Evolutionary conservation across 2,888 invertebrate genomes (phyloP).

Genomic region (Drosophila paracracens): DNA sequence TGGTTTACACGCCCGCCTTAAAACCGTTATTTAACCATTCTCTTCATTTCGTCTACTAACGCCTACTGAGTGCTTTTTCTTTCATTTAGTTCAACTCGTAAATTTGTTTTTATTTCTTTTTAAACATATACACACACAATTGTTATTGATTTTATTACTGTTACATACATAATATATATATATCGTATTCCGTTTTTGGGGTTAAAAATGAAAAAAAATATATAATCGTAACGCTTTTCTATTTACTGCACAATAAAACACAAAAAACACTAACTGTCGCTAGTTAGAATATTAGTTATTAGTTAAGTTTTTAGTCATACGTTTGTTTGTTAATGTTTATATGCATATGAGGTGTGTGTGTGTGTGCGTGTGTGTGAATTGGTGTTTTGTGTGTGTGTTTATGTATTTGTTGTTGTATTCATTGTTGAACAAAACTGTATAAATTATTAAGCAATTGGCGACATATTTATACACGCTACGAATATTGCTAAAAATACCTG

Average conservation of each 20-base stretch:
- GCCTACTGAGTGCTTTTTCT: conserved; percentile 41
- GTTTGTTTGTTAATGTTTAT: conserved; percentile 61
- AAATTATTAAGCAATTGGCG: conserved; percentile 67
- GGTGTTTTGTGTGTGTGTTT: conserved; percentile 21
- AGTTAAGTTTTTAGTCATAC: conserved; percentile 49
- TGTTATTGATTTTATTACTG: conserved; percentile 39
- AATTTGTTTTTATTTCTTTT: conserved; percentile 44
- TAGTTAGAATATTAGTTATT: conserved; percentile 38
- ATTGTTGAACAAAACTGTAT: conserved; percentile 47
- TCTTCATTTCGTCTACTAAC: conserved; percentile 22
- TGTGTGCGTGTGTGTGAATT: conserved; percentile 21
- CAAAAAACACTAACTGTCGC: conserved; percentile 31
- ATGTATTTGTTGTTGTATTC: conserved; percentile 8
- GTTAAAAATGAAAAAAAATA: conserved; percentile 36
- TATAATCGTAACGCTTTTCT: conserved; percentile 51
- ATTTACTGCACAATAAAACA: conserved; percentile 49
- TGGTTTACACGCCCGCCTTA: conserved; percentile 4
- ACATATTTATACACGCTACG: conserved; percentile 74
- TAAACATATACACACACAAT: conserved; percentile 62
- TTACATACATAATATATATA: conserved; percentile 30
- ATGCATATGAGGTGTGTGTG: conserved; percentile 67
- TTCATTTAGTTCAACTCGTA: conserved; percentile 40
- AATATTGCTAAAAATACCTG: conserved; percentile 78
- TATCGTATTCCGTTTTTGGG: conserved; percentile 13
- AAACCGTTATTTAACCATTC: conserved; percentile 4